Conservation (phyloP, 2,797 vertebrate species). For the Denticeps clupeoides region DNA sequence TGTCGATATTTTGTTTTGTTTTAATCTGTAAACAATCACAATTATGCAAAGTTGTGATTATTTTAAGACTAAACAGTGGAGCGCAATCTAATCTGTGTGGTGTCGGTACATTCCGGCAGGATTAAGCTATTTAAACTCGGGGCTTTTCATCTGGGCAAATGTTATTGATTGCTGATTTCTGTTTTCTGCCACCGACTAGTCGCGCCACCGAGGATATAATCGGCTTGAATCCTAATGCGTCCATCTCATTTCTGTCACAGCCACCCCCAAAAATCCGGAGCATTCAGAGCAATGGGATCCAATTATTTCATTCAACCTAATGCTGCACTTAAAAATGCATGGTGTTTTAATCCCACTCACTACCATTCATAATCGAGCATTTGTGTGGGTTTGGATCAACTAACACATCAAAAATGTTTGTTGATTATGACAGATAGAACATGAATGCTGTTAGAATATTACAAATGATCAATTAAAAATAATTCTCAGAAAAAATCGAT, state of each 20-base stretch:
- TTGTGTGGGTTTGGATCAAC: too few relatives aligned
- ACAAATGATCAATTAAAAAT: too few relatives aligned
- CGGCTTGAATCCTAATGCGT: neutral
- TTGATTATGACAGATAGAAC: too few relatives aligned
- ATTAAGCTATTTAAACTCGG: slow-evolving; percentile 1
- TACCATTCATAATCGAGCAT: too few relatives aligned
- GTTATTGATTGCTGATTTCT: neutral
- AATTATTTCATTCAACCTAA: too few relatives aligned
- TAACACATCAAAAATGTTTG: too few relatives aligned
- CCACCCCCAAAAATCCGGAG: neutral
- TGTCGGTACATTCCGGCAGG: neutral
- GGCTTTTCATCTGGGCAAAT: neutral
- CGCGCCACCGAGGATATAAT: neutral
- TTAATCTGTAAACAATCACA: neutral
- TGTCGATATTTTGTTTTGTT: neutral
- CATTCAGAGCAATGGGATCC: neutral
- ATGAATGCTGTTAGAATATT: too few relatives aligned
- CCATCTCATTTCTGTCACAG: neutral
- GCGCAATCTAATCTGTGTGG: neutral
- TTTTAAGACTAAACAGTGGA: neutral
- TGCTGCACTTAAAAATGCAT: too few relatives aligned
- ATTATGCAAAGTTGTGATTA: neutral
- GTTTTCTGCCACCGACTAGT: neutral
- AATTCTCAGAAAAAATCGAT: too few relatives aligned
- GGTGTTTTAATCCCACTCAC: too few relatives aligned